Percentiles rank a stretch among this genome's conserved stretches.
These are phyloP conservation scores for Sycon ciliatum DNA, from an alignment of 37 sponge, comb jelly and placozoan species.

Conservation along the genomic window DNA sequence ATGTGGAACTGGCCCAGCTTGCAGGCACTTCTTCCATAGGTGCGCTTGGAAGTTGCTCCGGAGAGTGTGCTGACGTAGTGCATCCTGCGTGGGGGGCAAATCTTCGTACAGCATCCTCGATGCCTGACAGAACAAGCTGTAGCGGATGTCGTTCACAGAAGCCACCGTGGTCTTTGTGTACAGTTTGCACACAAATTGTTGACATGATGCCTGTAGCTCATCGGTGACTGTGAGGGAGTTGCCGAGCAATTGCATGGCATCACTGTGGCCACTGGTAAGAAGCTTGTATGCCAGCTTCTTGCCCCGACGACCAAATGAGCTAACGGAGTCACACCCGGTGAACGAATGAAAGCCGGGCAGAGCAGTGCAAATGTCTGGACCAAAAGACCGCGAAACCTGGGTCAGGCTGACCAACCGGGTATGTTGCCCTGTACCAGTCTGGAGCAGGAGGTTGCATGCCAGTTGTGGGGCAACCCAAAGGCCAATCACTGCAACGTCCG, in stretches of 20 bases:
- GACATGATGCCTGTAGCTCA: no score
- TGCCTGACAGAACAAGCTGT: neutral
- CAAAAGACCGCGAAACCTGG: no score
- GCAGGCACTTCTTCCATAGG: neutral
- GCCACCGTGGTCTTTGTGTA: neutral
- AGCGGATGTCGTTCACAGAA: neutral
- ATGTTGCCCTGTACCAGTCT: neutral
- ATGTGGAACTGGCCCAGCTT: neutral
- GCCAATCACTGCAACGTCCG: neutral
- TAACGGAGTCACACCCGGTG: no score
- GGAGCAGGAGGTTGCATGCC: neutral
- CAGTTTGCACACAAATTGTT: neutral
- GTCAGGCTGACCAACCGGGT: neutral
- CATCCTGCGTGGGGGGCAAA: neutral
- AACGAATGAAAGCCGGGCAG: no score
- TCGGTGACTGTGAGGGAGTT: no score
- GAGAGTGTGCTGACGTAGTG: neutral
- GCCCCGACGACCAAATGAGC: no score
- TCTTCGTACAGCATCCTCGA: neutral
- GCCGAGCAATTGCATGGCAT: no score
- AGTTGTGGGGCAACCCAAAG: neutral
- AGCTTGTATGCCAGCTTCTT: no score
- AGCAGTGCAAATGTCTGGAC: no score
- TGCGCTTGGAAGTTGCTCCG: constrained; percentile 1
- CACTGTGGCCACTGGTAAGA: no score